Conservation (phyloP, 2,113 vertebrate species). For the Hemichromis elongatus region DNA sequence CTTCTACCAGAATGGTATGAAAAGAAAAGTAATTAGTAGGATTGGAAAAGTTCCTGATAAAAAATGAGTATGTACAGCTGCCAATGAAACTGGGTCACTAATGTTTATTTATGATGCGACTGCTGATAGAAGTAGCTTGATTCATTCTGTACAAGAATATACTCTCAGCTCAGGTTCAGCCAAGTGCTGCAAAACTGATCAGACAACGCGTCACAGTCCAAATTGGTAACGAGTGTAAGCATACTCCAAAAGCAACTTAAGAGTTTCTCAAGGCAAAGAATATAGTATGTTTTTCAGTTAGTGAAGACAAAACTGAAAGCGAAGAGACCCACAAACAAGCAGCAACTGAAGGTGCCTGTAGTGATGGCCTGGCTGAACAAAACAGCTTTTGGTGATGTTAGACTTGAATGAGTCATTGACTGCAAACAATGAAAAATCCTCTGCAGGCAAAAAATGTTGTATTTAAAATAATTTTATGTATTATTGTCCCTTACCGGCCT, state of each 20-base stretch:
- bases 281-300: background rate
- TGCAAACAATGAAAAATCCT: background rate
- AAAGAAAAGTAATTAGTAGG: background rate
- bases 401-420: background rate
- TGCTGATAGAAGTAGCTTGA: background rate
- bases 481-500: background rate
- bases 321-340: background rate
- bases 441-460: background rate
- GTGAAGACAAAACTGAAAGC: background rate
- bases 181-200: background rate
- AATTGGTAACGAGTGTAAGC: background rate
- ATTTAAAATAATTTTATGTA: background rate
- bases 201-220: background rate
- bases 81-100: background rate
- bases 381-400: background rate
- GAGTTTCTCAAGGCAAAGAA: background rate
- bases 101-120: background rate
- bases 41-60: background rate
- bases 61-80: fast-evolving
- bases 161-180: background rate
- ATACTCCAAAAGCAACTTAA: background rate
- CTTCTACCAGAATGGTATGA: background rate
- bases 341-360: background rate
- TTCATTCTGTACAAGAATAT: background rate
- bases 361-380: background rate